A percentile compares a stretch with the other conserved stretches of the same genome.
phyloP scores from a whole-genome alignment of 2,113 vertebrate species.

The Periophthalmus modestus region DNA sequence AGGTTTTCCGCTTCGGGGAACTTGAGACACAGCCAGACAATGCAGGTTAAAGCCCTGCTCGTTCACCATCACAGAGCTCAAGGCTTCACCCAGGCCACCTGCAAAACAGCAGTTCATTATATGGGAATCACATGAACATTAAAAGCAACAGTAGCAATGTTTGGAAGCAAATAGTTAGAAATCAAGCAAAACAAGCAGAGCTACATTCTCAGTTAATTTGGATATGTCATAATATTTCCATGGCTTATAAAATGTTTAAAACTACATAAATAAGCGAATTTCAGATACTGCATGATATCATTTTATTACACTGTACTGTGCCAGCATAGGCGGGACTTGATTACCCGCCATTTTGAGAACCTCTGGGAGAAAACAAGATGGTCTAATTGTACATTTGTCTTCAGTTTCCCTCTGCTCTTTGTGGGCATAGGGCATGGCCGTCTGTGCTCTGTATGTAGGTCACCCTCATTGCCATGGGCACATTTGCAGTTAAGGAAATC shows the following conservation, averaged over 20 bases:
- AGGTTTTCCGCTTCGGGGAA: slow-evolving; percentile 88
- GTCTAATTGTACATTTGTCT: slow-evolving; percentile 34
- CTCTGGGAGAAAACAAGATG: slow-evolving; percentile 16
- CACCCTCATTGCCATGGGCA: slow-evolving; percentile 68
- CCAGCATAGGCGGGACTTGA: not conserved
- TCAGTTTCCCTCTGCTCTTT: slow-evolving; percentile 41
- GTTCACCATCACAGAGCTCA: slow-evolving; percentile 80
- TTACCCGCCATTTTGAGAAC: not conserved
- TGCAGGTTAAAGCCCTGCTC: slow-evolving; percentile 82
- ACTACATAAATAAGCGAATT: too few species aligned
- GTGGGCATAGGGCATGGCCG: slow-evolving; percentile 49
- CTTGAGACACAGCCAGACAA: slow-evolving; percentile 84
- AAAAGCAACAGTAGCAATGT: not conserved
- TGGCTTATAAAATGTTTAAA: not conserved
- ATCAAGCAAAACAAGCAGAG: not conserved
- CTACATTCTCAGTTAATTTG: not conserved
- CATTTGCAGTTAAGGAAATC: slow-evolving; percentile 69
- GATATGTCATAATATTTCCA: not conserved
- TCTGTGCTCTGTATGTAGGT: slow-evolving; percentile 72
- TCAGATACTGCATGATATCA: too few species aligned
- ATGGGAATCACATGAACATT: not conserved
- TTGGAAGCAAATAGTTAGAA: not conserved
- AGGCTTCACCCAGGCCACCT: slow-evolving; percentile 91
- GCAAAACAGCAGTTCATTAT: slow-evolving; percentile 7
- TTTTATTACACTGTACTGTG: not conserved